Evolutionary conservation across 1,140 invertebrate species (phyloP).

Genomic region (Schlechtendalia chinensis): DNA sequence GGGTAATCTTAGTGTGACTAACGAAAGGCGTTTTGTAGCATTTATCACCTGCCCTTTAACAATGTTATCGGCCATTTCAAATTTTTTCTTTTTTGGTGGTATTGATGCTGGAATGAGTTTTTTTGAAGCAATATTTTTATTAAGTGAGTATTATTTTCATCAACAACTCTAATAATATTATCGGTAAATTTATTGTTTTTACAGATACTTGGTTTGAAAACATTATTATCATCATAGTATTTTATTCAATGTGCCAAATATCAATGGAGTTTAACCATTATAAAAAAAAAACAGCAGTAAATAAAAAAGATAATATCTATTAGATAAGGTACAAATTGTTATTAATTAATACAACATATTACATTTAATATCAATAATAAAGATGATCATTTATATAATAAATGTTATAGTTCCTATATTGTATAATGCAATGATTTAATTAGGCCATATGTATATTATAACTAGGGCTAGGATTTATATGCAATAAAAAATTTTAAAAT

Average conservation of each 20-base stretch:
- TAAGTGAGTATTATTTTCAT: slow-evolving; percentile 54
- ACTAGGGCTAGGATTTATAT: too few species aligned
- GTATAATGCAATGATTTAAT: slow-evolving; percentile 20
- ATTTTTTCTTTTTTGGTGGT: slow-evolving; percentile 82
- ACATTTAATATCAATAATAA: slow-evolving; percentile 14
- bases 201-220: slow-evolving; percentile 56
- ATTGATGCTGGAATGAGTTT: slow-evolving; percentile 68
- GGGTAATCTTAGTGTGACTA: slow-evolving; percentile 56
- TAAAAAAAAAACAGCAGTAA: slow-evolving; percentile 53
- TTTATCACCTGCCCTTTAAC: slow-evolving; percentile 69
- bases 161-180: not conserved
- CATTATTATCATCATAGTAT: slow-evolving; percentile 56
- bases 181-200: slow-evolving; percentile 52
- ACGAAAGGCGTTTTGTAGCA: slow-evolving; percentile 64
- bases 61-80: slow-evolving; percentile 75
- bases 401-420: slow-evolving; percentile 18
- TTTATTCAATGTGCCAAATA: slow-evolving; percentile 61
- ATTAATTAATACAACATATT: not conserved
- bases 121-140: slow-evolving; percentile 58
- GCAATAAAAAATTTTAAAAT: too few species aligned
- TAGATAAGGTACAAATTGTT: slow-evolving; percentile 1
- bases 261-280: slow-evolving; percentile 56
- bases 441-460: not conserved
- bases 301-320: not conserved
- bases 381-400: not conserved